Evolutionary conservation across 2,797 vertebrate species (phyloP).

Genomic region (Ceyx erithaca): DNA sequence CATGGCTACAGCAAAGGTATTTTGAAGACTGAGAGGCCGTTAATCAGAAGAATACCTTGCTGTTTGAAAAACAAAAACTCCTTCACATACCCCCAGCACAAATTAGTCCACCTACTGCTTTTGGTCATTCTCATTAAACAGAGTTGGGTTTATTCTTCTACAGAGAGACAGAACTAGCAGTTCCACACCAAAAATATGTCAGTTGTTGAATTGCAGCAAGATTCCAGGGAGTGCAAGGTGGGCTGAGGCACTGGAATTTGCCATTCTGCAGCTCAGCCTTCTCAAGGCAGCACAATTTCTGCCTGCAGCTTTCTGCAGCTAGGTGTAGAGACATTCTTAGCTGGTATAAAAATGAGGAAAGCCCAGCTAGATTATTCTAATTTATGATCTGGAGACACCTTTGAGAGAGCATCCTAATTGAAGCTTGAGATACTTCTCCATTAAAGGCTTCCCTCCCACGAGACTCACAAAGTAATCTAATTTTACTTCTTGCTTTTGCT

Average conservation of each 20-base stretch:
- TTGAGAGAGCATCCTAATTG: conserved; percentile 6
- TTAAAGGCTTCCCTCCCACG: background rate
- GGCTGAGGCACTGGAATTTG: background rate
- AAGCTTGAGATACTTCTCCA: conserved; percentile 25
- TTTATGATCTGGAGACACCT: conserved; percentile 17
- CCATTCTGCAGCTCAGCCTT: background rate
- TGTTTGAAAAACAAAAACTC: conserved; percentile 33
- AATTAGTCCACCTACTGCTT: background rate
- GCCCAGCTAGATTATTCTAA: conserved; percentile 4
- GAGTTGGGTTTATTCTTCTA: background rate
- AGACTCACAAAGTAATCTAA: background rate
- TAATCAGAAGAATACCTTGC: conserved; percentile 25
- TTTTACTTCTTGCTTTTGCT: background rate
- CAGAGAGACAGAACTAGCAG: background rate
- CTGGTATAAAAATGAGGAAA: conserved; percentile 1
- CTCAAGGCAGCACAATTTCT: background rate
- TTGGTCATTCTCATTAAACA: background rate
- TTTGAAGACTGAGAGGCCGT: conserved; percentile 7
- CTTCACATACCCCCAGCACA: background rate
- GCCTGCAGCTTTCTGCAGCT: conserved; percentile 17
- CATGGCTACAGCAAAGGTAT: conserved; percentile 10
- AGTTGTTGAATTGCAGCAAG: conserved; percentile 24
- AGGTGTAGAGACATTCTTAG: background rate
- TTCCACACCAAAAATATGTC: background rate
- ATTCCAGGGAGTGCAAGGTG: background rate